Conservation (phyloP, 1,140 invertebrate species). For the Latrodectus geometricus region DNA sequence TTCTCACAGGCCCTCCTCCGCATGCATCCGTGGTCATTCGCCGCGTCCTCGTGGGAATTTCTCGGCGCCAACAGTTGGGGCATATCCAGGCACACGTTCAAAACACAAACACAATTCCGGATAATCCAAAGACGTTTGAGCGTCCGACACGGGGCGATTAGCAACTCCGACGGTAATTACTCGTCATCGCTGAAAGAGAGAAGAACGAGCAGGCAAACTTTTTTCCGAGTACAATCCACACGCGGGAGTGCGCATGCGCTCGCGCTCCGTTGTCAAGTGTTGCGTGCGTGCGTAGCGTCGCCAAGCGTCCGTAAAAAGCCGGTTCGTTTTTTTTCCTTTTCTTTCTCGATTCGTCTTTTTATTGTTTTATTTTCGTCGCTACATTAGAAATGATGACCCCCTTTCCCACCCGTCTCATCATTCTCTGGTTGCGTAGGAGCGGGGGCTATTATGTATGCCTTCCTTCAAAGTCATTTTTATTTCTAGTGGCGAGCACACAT, state of each 20-base stretch:
- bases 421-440: slow-evolving; percentile 16
- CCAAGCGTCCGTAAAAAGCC: slow-evolving; percentile 14
- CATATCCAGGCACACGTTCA: neutral
- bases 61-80: slow-evolving; percentile 29
- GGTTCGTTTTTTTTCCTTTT: slow-evolving; percentile 12
- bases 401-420: neutral
- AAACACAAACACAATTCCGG: neutral
- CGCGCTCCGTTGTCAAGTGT: slow-evolving; percentile 5
- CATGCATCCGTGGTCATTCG: neutral
- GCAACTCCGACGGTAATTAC: neutral
- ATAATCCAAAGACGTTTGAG: neutral
- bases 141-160: neutral
- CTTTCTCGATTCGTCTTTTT: neutral
- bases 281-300: slow-evolving; percentile 16
- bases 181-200: neutral
- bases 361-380: neutral
- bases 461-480: neutral
- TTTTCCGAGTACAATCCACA: neutral
- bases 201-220: neutral
- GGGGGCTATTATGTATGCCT: neutral
- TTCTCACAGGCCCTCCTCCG: slow-evolving; percentile 14
- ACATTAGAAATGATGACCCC: neutral
- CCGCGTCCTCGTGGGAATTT: neutral
- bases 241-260: slow-evolving; percentile 11
- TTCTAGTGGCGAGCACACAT: neutral